Base-by-base conservation (phyloP, 2,113 vertebrate species). In the Erythrocebus patas region DNA sequence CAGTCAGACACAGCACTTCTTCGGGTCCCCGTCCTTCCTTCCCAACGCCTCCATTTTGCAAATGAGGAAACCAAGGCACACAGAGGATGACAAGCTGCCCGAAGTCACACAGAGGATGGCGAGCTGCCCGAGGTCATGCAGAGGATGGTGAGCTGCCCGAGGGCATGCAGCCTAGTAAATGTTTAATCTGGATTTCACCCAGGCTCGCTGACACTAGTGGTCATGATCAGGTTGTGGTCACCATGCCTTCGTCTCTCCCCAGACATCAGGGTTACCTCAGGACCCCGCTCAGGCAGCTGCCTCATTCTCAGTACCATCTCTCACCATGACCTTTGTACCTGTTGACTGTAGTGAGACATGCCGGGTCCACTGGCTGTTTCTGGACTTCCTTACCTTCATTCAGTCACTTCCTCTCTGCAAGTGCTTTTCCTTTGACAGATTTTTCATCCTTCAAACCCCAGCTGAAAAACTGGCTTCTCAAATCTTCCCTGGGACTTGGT, bases 321-420 rank as follows among this genome's bases (percentile, higher is more conserved):
- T 18, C 5, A 0, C 20, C 35, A 20, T 1, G 0, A 2, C 61
- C 32, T n/a, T 30, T 22, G 40, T 12, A 3, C 32, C 0, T 1
- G 5, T 48, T 9, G 52, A 18, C 23, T 4, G 7, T 11, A 35
- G 7, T 2, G 25, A 43, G 72, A 73, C 35, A 10, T 13, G 45
- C 30, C 11, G 0, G 1, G 8, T 50, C 45, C 0, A 14, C 7
- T 83, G 50, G 8, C 35, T 13, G 3, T 52, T 5, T 38, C 79
- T 27, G n/a, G 18, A 9, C 32, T 3, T 1, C 45, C 40, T 8
- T 16, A 1, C 3, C 45, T 16, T 23, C 17, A 8, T 22, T 64
- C 32, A 30, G 14, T 4, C 17, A 12, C n/a, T 12, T 35, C 32
- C 12, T 27, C 10, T 79, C 12, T 50, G 5, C 25, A 11, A 22